A percentile compares a stretch with the other conserved stretches of the same genome.
Evolutionary conservation across 37 sponge, comb jelly and placozoan genomes (phyloP).

Genomic region (Diacarnus erythraeanus): DNA sequence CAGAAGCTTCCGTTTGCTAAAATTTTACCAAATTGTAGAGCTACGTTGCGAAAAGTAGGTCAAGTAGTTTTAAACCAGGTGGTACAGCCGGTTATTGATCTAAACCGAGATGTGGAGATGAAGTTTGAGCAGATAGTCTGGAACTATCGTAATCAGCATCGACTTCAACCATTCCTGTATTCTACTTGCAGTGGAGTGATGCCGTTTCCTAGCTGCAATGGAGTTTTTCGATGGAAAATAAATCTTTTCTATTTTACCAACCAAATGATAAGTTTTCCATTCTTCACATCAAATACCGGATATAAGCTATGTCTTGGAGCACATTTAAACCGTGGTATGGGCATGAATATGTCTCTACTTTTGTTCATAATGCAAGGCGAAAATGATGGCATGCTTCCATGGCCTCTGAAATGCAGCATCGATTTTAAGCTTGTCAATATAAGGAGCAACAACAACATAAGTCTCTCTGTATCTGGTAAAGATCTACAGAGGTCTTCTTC

Average conservation of each 20-base stretch:
- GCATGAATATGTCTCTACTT: background rate
- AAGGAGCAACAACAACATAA: slow-evolving; percentile 27
- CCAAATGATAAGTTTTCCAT: background rate
- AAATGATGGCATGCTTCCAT: slow-evolving; percentile 68
- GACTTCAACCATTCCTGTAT: too few species aligned
- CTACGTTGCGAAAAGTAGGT: too few species aligned
- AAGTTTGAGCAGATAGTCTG: too few species aligned
- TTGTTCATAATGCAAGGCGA: slow-evolving; percentile 63
- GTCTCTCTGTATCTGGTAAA: background rate
- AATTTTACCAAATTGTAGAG: too few species aligned
- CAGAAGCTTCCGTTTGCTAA: too few species aligned
- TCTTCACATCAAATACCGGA: background rate
- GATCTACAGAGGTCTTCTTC: background rate
- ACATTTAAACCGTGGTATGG: background rate
- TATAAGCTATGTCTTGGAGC: background rate
- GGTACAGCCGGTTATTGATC: too few species aligned
- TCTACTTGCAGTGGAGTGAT: too few species aligned
- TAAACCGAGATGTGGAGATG: too few species aligned
- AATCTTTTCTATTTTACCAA: background rate
- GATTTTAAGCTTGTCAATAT: slow-evolving; percentile 70
- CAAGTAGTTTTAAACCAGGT: too few species aligned
- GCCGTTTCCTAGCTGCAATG: background rate
- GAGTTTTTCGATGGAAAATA: background rate
- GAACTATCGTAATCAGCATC: too few species aligned
- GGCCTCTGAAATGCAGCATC: slow-evolving; percentile 70